These are phyloP conservation scores for Spinibarbus caldwelli DNA, from an alignment of 2,797 vertebrate species.

Conservation along the genomic window DNA sequence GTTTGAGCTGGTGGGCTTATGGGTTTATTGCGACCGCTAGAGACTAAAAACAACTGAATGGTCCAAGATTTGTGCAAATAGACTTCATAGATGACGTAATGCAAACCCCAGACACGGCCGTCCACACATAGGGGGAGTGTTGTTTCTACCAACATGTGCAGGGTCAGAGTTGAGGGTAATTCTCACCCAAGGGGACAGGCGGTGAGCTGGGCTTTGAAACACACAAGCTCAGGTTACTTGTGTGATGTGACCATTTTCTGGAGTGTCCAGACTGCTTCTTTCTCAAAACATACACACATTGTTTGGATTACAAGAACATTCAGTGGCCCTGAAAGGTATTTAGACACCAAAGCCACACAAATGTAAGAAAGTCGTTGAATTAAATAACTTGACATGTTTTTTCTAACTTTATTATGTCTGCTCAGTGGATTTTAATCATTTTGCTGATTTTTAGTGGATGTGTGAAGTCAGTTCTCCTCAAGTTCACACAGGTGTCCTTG, in stretches of 20 bases:
- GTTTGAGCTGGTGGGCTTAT: neutral
- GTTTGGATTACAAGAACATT: neutral
- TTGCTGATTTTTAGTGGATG: neutral
- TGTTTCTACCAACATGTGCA: conserved; percentile 39
- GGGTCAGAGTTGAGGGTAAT: conserved; percentile 69
- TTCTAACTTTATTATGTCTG: neutral
- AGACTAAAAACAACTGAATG: neutral
- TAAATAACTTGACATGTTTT: neutral
- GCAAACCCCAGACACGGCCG: conserved; percentile 21
- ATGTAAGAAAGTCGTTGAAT: neutral
- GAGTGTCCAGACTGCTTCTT: conserved; percentile 22
- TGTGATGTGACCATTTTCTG: conserved; percentile 43
- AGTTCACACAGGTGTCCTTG: neutral
- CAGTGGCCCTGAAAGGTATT: neutral
- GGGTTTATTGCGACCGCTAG: neutral
- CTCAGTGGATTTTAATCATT: neutral
- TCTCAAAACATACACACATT: neutral
- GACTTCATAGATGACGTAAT: conserved; percentile 54
- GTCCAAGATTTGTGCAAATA: conserved; percentile 11
- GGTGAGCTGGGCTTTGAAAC: conserved; percentile 70
- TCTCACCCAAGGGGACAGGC: conserved; percentile 67
- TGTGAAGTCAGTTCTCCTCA: neutral
- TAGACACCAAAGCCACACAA: neutral
- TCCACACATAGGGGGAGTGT: conserved; percentile 38
- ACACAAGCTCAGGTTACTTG: conserved; percentile 55